Conservation (phyloP, 2,113 vertebrate species). For the Emydura subglobosa region DNA sequence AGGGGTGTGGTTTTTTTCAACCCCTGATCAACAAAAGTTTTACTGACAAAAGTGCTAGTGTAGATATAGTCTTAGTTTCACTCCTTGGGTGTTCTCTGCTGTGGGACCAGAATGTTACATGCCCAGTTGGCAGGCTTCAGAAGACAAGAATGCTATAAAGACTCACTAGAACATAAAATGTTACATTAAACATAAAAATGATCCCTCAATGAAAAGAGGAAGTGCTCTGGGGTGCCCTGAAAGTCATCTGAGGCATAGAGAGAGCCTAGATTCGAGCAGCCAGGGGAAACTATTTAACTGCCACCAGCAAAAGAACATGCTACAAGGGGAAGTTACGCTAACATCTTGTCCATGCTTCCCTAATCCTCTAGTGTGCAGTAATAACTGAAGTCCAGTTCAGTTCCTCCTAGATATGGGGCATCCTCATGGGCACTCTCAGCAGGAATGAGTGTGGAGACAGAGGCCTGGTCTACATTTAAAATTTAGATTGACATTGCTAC, state of each 20-base stretch:
- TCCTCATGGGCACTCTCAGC: rapidly evolving
- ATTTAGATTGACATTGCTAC: neutral
- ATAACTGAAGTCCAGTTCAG: neutral
- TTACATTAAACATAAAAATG: neutral
- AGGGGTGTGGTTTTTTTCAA: no score
- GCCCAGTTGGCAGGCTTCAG: rapidly evolving
- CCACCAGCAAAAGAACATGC: neutral
- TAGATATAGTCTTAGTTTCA: neutral
- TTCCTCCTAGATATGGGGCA: neutral
- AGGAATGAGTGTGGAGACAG: neutral
- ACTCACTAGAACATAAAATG: neutral
- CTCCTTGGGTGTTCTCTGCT: rapidly evolving
- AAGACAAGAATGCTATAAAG: neutral
- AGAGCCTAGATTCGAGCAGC: neutral
- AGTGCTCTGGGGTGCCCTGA: neutral
- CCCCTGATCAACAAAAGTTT: no score
- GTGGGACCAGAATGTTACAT: rapidly evolving
- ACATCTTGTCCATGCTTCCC: neutral
- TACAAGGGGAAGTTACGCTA: neutral
- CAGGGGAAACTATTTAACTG: neutral
- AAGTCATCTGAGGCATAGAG: neutral
- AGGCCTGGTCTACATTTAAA: neutral
- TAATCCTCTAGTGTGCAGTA: neutral
- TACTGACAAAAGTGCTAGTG: no score
- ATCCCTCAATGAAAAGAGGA: neutral